Conservation (phyloP, 2,113 vertebrate species). For the Taxidea taxus region DNA sequence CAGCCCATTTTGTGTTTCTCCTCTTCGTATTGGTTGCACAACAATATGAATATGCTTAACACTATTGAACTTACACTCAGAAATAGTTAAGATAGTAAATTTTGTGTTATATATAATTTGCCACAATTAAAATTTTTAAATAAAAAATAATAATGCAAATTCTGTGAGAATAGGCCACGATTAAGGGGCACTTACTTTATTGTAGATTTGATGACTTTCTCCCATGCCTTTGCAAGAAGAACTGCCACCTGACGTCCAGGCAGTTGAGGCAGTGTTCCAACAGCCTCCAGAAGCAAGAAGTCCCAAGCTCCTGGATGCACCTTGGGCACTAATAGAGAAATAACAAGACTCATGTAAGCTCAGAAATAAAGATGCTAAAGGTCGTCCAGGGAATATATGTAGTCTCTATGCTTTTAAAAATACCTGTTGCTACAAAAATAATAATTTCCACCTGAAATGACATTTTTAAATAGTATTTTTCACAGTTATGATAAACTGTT, state of each 20-base stretch:
- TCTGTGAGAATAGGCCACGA: not conserved
- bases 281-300: not conserved
- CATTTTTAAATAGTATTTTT: not conserved
- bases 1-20: not conserved
- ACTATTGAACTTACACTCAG: not conserved
- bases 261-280: not conserved
- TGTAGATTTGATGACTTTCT: not conserved
- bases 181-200: not conserved
- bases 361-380: not conserved
- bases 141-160: not conserved
- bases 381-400: not conserved
- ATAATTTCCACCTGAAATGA: constrained; percentile 2
- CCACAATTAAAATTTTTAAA: not conserved
- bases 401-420: not conserved
- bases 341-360: not conserved
- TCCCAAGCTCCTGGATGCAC: not conserved
- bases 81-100: not conserved
- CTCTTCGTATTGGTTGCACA: not conserved
- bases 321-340: not conserved
- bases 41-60: not conserved
- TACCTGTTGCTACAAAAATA: not conserved
- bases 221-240: not conserved
- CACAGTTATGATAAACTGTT: not conserved
- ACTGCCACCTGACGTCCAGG: not conserved
- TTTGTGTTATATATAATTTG: not conserved